Conservation (phyloP, 2,797 vertebrate species). For the Pangasius sanitwongsei region DNA sequence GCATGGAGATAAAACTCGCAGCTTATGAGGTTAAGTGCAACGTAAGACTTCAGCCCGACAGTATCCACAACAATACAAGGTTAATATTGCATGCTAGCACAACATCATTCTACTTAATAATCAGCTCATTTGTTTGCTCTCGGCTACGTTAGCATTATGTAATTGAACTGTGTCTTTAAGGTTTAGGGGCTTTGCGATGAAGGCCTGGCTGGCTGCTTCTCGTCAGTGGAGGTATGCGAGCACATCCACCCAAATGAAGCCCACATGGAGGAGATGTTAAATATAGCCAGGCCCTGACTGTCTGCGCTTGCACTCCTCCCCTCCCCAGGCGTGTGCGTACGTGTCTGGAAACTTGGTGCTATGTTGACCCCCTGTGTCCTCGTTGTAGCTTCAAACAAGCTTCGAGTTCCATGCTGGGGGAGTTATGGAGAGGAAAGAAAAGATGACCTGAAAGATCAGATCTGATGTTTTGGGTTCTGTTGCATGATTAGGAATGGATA, state of each 20-base stretch:
- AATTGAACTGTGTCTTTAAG: slow-evolving; percentile 12
- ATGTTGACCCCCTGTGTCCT: slow-evolving; percentile 32
- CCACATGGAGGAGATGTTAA: slow-evolving; percentile 76
- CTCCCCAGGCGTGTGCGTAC: slow-evolving; percentile 29
- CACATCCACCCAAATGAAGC: slow-evolving; percentile 70
- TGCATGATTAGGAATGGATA: slow-evolving; percentile 14
- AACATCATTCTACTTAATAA: neutral
- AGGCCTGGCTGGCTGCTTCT: slow-evolving; percentile 53
- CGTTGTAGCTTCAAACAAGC: slow-evolving; percentile 23
- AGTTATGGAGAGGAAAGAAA: neutral
- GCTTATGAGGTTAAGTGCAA: neutral
- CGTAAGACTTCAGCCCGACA: neutral
- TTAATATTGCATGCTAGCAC: neutral
- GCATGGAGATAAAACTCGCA: neutral
- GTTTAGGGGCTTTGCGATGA: slow-evolving; percentile 39
- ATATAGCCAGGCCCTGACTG: slow-evolving; percentile 69
- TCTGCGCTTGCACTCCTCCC: slow-evolving; percentile 53
- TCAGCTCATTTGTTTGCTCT: neutral
- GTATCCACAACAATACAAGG: neutral
- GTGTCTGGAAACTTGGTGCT: slow-evolving; percentile 49
- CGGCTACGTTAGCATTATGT: neutral
- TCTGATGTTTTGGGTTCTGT: slow-evolving; percentile 1
- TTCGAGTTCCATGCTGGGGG: slow-evolving; percentile 1
- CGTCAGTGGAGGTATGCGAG: slow-evolving; percentile 65
- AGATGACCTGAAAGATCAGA: slow-evolving; percentile 3